phyloP scores from a whole-genome alignment of 2,113 vertebrate species.

The Bubo blakistoni region DNA sequence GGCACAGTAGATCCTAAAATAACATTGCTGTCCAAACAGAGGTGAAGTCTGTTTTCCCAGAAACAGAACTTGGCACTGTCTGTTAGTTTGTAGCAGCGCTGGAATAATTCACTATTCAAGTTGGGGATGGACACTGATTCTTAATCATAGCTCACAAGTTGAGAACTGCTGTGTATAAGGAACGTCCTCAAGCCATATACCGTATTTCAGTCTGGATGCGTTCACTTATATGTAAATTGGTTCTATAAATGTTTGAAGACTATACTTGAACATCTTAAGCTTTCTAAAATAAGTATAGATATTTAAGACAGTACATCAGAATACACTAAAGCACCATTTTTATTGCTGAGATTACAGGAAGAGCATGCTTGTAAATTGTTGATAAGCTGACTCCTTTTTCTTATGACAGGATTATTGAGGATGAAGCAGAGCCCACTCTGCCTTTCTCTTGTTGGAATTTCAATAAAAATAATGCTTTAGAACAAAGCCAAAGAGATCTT shows the following conservation, averaged over 20 bases:
- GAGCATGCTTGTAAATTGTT: background rate
- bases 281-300: background rate
- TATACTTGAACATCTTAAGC: background rate
- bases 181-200: fast-evolving
- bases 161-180: background rate
- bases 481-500: background rate
- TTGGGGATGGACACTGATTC: background rate
- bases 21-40: background rate
- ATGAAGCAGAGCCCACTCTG: background rate
- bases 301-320: background rate
- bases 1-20: background rate
- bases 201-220: fast-evolving
- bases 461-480: background rate
- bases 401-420: background rate
- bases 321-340: background rate
- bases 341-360: background rate
- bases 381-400: background rate
- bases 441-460: background rate
- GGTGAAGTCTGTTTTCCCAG: background rate
- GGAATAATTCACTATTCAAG: background rate
- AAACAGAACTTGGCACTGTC: background rate
- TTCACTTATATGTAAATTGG: background rate
- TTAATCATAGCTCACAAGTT: background rate
- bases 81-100: background rate
- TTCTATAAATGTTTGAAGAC: background rate